Percentiles rank a stretch among this genome's conserved stretches.
These are phyloP conservation scores for Eulithis prunata DNA, from an alignment of 2,888 invertebrate species.

Conservation along the genomic window DNA sequence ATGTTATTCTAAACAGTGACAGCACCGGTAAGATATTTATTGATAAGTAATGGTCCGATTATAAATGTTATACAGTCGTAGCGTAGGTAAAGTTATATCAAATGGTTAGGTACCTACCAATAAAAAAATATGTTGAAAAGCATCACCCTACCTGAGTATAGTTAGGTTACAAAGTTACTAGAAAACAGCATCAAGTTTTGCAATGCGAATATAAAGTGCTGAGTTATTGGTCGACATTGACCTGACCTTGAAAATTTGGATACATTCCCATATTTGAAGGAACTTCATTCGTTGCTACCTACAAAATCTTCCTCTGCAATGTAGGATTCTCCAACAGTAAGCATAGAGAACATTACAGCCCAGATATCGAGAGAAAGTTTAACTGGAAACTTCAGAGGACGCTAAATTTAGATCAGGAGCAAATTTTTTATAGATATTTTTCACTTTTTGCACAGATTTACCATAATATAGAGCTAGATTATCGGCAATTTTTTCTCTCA, in stretches of 20 bases:
- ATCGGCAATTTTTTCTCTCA: slow-evolving; percentile 39
- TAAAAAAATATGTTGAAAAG: no score
- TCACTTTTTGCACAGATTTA: slow-evolving; percentile 18
- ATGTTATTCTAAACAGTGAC: no score
- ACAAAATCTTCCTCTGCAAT: neutral
- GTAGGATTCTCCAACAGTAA: neutral
- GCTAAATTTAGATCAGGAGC: slow-evolving; percentile 1
- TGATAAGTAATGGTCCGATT: no score
- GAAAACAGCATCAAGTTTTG: neutral
- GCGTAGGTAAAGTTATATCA: no score
- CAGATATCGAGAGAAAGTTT: neutral
- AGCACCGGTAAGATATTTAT: no score
- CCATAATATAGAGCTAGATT: slow-evolving; percentile 34
- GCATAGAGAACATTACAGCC: neutral
- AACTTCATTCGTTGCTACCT: neutral
- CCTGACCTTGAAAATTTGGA: slow-evolving; percentile 15
- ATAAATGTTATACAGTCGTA: no score
- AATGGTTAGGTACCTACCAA: no score
- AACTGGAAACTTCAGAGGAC: neutral
- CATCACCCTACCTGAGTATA: no score
- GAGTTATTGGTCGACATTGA: neutral
- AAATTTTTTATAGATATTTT: neutral
- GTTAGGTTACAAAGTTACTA: no score
- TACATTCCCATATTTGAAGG: slow-evolving; percentile 7
- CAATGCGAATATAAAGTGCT: slow-evolving; percentile 7